Conservation (phyloP, 2,113 vertebrate genomes). For the Muntiacus muntjak region DNA sequence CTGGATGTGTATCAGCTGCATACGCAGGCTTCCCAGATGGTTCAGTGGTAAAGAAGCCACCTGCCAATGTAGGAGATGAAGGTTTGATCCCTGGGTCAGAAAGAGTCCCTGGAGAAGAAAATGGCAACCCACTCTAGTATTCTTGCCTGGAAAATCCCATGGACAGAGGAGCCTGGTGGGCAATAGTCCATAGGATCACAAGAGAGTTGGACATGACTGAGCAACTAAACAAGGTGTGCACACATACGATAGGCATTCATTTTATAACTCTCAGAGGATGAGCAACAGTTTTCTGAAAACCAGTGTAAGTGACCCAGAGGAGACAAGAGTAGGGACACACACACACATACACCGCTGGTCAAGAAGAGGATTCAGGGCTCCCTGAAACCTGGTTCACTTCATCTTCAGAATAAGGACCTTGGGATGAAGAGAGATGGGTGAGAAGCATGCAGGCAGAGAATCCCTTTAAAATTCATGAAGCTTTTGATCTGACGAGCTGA, state of each 20-base stretch:
- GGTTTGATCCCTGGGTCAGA: neutral
- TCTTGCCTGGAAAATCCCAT: neutral
- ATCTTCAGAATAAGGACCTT: neutral
- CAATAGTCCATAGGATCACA: neutral
- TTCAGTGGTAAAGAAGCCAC: neutral
- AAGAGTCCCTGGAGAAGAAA: neutral
- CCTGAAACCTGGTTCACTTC: neutral
- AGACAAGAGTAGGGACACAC: neutral
- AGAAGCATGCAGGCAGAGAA: neutral
- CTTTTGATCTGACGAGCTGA: neutral
- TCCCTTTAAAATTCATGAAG: neutral
- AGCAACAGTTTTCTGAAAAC: neutral
- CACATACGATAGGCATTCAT: too few relatives aligned
- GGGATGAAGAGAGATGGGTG: neutral
- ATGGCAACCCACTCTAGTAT: neutral
- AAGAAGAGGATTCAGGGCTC: neutral
- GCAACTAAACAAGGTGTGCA: neutral
- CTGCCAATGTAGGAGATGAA: neutral
- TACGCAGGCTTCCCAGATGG: neutral
- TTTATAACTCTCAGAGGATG: neutral
- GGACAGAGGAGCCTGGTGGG: neutral
- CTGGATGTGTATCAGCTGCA: neutral
- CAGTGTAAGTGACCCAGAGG: neutral
- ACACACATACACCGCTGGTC: fast-evolving
- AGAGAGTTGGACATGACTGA: neutral